These are phyloP conservation scores for Petrolisthes manimaculis DNA, from an alignment of 2,888 invertebrate genomes.

Conservation along the genomic window DNA sequence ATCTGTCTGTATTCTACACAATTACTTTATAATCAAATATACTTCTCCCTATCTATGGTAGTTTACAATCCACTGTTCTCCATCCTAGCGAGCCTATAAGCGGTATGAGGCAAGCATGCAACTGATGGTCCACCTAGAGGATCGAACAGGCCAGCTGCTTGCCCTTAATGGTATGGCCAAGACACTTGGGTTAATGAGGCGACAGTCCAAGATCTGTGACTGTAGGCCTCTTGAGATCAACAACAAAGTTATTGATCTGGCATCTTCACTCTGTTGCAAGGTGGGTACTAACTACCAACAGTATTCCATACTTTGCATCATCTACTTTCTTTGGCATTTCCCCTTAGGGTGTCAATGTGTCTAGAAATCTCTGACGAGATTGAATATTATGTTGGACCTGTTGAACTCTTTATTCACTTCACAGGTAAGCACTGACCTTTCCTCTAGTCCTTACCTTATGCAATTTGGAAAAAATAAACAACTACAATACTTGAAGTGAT, in stretches of 20 bases:
- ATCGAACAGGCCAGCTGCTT: conserved; percentile 86
- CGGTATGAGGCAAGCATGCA: conserved; percentile 91
- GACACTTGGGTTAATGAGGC: conserved; percentile 72
- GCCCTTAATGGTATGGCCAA: conserved; percentile 90
- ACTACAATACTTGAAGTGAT: not conserved
- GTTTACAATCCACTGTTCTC: not conserved
- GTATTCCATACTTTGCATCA: no score
- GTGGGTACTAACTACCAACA: conserved; percentile 70
- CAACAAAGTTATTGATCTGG: conserved; percentile 84
- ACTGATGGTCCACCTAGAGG: conserved; percentile 81
- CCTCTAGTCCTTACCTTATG: not conserved
- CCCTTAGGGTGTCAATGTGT: no score
- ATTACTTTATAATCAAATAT: no score
- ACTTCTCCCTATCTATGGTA: no score
- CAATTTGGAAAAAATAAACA: not conserved
- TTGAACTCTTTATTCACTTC: not conserved
- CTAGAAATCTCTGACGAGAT: no score
- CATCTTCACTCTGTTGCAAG: conserved; percentile 88
- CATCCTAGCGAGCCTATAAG: conserved; percentile 77
- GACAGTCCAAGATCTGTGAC: conserved; percentile 87
- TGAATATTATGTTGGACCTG: no score
- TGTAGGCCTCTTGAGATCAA: conserved; percentile 89
- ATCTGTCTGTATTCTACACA: no score
- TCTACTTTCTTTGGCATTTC: no score
- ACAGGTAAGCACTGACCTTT: not conserved